phyloP scores from a whole-genome alignment of 2,797 vertebrate genomes.

The Hippopotamyrus pictus region DNA sequence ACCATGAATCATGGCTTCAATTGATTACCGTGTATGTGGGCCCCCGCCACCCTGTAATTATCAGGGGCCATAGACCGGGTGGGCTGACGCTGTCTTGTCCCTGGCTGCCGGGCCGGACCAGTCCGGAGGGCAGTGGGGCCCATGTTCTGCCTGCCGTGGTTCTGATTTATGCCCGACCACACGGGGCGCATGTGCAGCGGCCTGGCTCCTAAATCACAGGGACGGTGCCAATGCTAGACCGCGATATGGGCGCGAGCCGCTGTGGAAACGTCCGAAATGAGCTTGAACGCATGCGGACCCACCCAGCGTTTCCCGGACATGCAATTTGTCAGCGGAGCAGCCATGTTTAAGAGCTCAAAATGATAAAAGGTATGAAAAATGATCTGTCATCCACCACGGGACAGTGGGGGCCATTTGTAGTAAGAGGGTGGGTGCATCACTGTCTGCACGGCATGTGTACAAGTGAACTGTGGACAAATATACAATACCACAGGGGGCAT shows the following conservation, averaged over 20 bases:
- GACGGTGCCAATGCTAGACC: conserved; percentile 14
- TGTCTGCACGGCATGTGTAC: neutral
- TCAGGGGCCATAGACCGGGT: neutral
- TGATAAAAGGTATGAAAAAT: neutral
- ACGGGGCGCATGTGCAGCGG: neutral
- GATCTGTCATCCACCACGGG: neutral
- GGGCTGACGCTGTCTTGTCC: neutral
- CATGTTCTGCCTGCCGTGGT: neutral
- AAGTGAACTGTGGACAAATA: neutral
- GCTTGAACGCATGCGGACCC: neutral
- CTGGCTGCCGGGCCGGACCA: neutral
- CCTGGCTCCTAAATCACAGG: conserved; percentile 6
- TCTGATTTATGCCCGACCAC: conserved; percentile 1
- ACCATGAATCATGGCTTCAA: neutral
- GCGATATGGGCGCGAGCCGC: neutral
- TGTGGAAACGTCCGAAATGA: neutral
- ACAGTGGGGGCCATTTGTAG: neutral
- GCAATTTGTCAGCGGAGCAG: neutral
- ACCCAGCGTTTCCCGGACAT: neutral
- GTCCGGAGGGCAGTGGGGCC: neutral
- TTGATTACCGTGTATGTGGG: neutral
- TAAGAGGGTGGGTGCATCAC: neutral
- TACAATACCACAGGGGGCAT: neutral
- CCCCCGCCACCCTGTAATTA: neutral
- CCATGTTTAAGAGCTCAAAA: neutral